Base-by-base conservation (phyloP, 1,140 invertebrate genomes). In the Diprion similis region DNA sequence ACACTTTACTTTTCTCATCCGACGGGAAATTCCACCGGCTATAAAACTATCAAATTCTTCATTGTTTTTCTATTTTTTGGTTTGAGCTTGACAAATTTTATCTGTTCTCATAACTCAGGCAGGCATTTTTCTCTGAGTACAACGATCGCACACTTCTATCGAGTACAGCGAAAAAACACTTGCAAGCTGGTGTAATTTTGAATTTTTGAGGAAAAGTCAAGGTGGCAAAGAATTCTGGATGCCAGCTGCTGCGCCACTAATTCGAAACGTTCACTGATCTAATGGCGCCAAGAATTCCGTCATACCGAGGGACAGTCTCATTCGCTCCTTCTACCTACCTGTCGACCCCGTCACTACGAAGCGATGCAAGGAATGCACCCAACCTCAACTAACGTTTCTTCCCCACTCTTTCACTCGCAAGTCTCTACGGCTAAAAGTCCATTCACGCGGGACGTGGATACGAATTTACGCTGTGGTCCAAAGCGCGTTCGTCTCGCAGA, bases 371-470 rank as follows among this genome's bases (percentile, higher is more conserved):
- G 51, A 59, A 59, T 59, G 51, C 51, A 59, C 51, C 51, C 51
- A 59, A 59, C 51, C 51, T 59, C 11, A 59, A 59, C 51, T 59
- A 59, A 59, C 51, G 51, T 59, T 59, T 59, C 51, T 59, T 59
- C 6, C 51, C 51, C 51, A 59, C 51, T 59, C 51, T 59, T 17
- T 59, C n/a, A 9, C 51, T 59, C 51, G 51, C 6, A 6, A 13
- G 51, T 59, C 9, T 17, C 11, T 15, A 59, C 51, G 4, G 11
- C 51, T 59, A 59, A 8, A 13, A 59, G 51, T 59, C 51, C 51
- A 59, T 59, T 59, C 51, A 59, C 51, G 51, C n/a, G 11, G 9
- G 51, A 15, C 9, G n/a, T 13, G n/a, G 51, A 10, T 59, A 59
- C 51, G n/a, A 13, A 17, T 59, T 59, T 9, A 59, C 51, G 51